Evolutionary conservation across 1,140 invertebrate species (phyloP), one percentile per base, ranked within the genome.

Genomic region (Listronotus bonariensis): DNA sequence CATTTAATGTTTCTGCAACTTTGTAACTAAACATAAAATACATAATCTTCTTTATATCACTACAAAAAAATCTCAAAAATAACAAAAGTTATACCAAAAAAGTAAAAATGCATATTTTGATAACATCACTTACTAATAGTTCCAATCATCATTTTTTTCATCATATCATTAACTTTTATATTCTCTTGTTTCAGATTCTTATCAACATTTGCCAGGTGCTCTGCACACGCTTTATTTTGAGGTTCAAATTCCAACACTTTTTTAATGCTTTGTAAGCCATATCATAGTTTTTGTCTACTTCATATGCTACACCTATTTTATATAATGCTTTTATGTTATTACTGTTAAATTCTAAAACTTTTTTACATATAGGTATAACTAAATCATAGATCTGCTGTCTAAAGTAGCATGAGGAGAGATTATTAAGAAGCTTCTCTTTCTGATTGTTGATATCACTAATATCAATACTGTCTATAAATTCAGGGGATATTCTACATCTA

Each of bases 251-350:
- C 67, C 14, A 84, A 65, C 0, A 84, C 82, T 56, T 72, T 78
- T 81, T 81, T 41, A 91, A 84, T 70, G 88, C 86, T 12, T 75
- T 66, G 70, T 83, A 79, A 0, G 89, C 87, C 53, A 83, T 83
- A 63, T 90, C 88, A 72, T 83, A 86, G 74, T 89, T 80, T 36
- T 82, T 79, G 1, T 87, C 75, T 12, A 80, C 82, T n/a, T 82
- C 81, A 71, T 84, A 83, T 0, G 88, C 86, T 12, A 84, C 76
- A 9, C 84, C 86, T 60, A 88, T 78, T 70, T 88, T 82, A 74
- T 90, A 92, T 10, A 90, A 78, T n/a, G 91, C 89, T 76, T 93
- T 93, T 0, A 89, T 80, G 76, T 92, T 92, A 36, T 85, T 78
- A 0, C 78, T 64, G 53, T 93, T 86, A 41, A 84, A 77, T 9